Evolutionary conservation across 2,888 invertebrate genomes (phyloP).

Genomic region (Corbicula japonica): DNA sequence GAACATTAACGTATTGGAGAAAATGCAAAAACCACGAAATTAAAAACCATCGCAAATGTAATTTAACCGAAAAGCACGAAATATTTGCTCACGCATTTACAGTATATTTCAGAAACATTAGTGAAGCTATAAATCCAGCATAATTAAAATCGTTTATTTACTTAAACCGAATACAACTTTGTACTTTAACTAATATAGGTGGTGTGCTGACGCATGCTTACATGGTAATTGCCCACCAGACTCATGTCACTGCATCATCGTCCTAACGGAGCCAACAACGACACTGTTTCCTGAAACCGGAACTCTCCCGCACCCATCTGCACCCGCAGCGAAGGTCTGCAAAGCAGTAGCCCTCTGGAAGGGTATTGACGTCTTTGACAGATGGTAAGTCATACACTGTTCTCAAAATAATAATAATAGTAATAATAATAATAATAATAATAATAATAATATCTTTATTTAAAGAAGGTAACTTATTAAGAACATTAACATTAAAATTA

Average conservation of each 20-base stretch:
- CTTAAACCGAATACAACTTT: background rate
- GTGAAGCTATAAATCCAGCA: background rate
- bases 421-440: background rate
- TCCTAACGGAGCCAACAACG: slow-evolving; percentile 33
- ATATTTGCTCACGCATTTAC: no score
- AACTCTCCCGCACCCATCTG: background rate
- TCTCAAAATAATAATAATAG: background rate
- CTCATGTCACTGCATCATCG: slow-evolving; percentile 41
- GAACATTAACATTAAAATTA: no score
- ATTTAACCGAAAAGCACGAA: no score
- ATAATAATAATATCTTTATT: no score
- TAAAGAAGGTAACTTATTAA: no score
- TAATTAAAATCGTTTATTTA: background rate
- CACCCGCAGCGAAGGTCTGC: slow-evolving; percentile 38
- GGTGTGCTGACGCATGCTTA: slow-evolving; percentile 60
- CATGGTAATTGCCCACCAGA: slow-evolving; percentile 54
- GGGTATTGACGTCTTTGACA: slow-evolving; percentile 54
- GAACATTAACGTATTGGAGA: no score
- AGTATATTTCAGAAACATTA: no score
- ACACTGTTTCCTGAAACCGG: slow-evolving; percentile 8
- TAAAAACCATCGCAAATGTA: no score
- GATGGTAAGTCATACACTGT: slow-evolving; percentile 44
- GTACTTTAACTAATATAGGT: slow-evolving; percentile 26
- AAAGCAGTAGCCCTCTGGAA: slow-evolving; percentile 43
- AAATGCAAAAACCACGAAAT: no score